phyloP scores from a whole-genome alignment of 2,113 vertebrate genomes.

The Alligator sinensis region DNA sequence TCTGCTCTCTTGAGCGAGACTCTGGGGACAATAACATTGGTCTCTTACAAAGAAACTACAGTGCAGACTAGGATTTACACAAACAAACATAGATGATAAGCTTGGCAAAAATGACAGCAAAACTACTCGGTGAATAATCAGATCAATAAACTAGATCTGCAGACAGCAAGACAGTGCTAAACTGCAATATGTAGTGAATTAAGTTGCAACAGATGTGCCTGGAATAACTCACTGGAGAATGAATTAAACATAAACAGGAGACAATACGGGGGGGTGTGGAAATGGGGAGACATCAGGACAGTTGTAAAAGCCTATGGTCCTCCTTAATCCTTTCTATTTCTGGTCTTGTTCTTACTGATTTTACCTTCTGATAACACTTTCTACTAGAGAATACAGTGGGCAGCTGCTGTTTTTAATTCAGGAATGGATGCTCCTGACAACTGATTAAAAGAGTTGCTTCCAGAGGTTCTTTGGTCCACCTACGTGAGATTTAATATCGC shows the following conservation, averaged over 20 bases:
- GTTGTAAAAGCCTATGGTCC: neutral
- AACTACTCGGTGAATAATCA: neutral
- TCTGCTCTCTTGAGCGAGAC: neutral
- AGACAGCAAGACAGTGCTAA: neutral
- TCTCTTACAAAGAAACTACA: neutral
- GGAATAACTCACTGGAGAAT: neutral
- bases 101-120: neutral
- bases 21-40: neutral
- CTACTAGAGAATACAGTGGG: neutral
- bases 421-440: fast-evolving
- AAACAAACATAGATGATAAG: neutral
- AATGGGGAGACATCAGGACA: fast-evolving
- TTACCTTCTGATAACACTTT: neutral
- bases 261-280: neutral
- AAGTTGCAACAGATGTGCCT: fast-evolving
- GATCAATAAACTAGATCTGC: neutral
- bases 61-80: neutral
- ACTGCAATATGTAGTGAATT: neutral
- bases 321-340: neutral
- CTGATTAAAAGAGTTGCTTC: fast-evolving
- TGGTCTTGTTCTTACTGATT: fast-evolving
- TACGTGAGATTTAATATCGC: neutral
- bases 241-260: neutral
- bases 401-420: fast-evolving
- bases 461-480: fast-evolving